Conservation (phyloP, 2,113 vertebrate species). For the Orthonyx spaldingii region DNA sequence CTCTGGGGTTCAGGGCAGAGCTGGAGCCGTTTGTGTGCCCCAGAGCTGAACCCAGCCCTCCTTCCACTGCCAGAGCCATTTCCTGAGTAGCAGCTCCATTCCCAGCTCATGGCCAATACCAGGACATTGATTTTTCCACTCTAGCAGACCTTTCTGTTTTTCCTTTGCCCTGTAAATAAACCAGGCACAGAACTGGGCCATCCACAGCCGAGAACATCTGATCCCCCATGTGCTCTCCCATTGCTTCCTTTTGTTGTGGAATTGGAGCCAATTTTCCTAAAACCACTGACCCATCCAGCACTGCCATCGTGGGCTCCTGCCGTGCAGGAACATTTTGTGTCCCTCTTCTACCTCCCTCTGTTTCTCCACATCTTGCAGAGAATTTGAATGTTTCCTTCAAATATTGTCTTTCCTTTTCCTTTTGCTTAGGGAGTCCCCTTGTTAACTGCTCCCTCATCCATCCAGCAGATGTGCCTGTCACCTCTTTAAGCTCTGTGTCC, state of each 20-base stretch:
- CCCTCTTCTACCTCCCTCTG: background rate
- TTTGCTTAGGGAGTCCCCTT: background rate
- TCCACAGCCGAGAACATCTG: background rate
- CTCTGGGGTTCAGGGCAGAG: background rate
- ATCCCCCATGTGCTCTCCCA: background rate
- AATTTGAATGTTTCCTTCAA: background rate
- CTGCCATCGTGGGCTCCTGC: fast-evolving
- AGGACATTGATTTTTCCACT: background rate
- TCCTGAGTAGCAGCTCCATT: background rate
- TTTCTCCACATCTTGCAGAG: background rate
- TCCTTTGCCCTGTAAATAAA: background rate
- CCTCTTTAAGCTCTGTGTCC: background rate
- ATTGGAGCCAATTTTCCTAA: background rate
- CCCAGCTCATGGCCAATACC: background rate
- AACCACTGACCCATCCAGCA: background rate
- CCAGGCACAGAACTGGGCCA: background rate
- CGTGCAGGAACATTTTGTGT: background rate
- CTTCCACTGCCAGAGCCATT: background rate
- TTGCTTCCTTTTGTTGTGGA: background rate
- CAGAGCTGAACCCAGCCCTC: background rate
- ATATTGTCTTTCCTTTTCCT: background rate
- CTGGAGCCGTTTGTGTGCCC: background rate
- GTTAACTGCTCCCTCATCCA: background rate
- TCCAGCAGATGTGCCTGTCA: background rate
- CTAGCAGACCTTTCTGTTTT: background rate